Base-by-base conservation (phyloP, 1,140 invertebrate genomes). In the Tetranychus cinnabarinus region DNA sequence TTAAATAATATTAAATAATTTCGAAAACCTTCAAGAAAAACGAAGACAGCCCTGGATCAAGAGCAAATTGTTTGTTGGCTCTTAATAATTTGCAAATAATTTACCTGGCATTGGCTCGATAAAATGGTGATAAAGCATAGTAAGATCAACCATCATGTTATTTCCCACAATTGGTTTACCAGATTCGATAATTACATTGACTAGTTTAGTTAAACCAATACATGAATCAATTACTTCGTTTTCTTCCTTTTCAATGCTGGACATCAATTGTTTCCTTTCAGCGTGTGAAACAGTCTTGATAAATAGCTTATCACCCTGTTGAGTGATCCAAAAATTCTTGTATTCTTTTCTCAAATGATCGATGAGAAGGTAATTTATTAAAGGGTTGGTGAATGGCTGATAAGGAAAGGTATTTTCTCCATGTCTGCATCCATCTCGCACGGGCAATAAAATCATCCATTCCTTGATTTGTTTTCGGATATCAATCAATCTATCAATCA, bases 121-220 rank as follows among this genome's bases (percentile, higher is more conserved):
- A 70, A 86, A 86, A 66, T 83, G 81, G 65, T 81, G 78, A 68
- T 81, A 78, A 54, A 85, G 70, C 50, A 85, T 75, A 64, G 86
- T 70, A 4, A 83, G 68, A 71, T 87, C 85, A 60, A 81, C 68
- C 46, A 84, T 75, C 45, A 79, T 68, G 72, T 87, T 88, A 70
- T 87, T 84, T 0, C 82, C 83, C 45, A 86, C 70, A 42, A 88
- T 74, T 33, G 82, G 82, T 73, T 83, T 84, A 63, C 80, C 76
- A 15, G 75, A 67, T 3, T 69, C 66, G 13, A 71, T 68, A 5
- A 87, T 67, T 0, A 81, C 63, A 48, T 78, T 71, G 62, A 85
- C 80, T 15, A 87, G 69, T 69, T 77, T 77, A 12, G 81, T 78
- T 69, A 86, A 84, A 34, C 83, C 84, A 60, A 77, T 63, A 52